Percentiles rank a stretch among this genome's conserved stretches.
Evolutionary conservation across 1,140 invertebrate genomes (phyloP).

Genomic region (Aphaenogaster ashmeadi): DNA sequence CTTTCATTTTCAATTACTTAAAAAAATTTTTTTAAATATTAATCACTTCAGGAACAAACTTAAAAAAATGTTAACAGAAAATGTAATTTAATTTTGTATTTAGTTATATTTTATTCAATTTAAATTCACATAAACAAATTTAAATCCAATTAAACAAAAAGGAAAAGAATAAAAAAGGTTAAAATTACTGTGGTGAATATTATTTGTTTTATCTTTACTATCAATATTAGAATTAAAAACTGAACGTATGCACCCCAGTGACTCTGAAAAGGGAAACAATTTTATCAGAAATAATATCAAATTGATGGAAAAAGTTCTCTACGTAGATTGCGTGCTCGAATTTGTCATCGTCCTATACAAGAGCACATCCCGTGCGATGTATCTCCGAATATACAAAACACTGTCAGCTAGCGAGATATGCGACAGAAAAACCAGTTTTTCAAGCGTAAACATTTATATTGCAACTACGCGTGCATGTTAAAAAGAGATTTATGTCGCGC

Average conservation of each 20-base stretch:
- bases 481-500: conserved; percentile 36
- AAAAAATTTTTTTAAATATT: background rate
- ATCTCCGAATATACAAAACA: conserved; percentile 16
- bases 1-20: background rate
- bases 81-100: background rate
- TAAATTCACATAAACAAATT: background rate
- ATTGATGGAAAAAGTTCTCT: conserved; percentile 10
- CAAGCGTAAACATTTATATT: conserved; percentile 14
- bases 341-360: background rate
- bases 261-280: background rate
- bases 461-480: background rate
- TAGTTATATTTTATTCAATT: background rate
- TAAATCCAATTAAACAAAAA: background rate
- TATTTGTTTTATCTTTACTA: background rate
- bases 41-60: background rate
- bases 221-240: conserved; percentile 7
- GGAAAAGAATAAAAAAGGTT: background rate
- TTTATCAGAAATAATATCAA: conserved; percentile 8
- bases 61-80: background rate
- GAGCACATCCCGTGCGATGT: background rate
- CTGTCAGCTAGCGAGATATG: background rate
- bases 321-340: conserved; percentile 22
- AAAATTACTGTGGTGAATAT: background rate
- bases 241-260: background rate
- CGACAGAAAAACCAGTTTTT: background rate